Base-by-base conservation (phyloP, 1,140 invertebrate genomes). In the Mycetomoellerius zeteki region DNA sequence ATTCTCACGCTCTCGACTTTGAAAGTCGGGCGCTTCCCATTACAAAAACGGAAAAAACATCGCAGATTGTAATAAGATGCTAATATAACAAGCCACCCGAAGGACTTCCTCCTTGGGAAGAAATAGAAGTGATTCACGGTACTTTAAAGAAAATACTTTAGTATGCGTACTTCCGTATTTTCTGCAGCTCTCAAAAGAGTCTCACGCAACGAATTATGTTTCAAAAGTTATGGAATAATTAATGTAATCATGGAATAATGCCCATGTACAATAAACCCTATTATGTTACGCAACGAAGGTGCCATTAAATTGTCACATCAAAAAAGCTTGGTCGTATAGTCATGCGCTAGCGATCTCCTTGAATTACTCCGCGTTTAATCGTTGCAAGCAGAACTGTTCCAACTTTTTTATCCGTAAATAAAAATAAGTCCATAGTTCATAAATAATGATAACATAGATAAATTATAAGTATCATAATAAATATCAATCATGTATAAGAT, bases 1-100 rank as follows among this genome's bases (percentile, higher is more conserved):
- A 43, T 89, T 91, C 89, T 37, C 89, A 91, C 89, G 89, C 64
- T 90, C 87, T 85, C 37, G 78, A 65, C 78, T 77, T 81, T 50
- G 69, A 84, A 58, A 50, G 37, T 73, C 69, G 72, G 71, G 50
- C 80, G 67, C 56, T 86, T 73, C 52, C 21, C 73, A 50, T 89
- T 10, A 19, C 16, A 62, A 87, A 89, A 80, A 24, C 16, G 60
- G 62, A 81, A 72, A 89, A 47, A 80, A 5, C 60, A 58, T 56
- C 27, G 47, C 50, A 54, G 14, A 3, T 56, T 47, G 56, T 78
- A 86, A 84, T 56, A 27, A 81, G 50, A 88, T 82, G 86, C 82
- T 89, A 84, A 86, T 84, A 71, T 65, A 67, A 56, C 58, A 3
- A 56, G 47, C 6, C 10, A n/a, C n/a, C 10, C 21, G 86, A 87